Percentiles rank a stretch among this genome's conserved stretches.
phyloP scores from a whole-genome alignment of 2,113 vertebrate species.

The Dicerorhinus sumatrensis region DNA sequence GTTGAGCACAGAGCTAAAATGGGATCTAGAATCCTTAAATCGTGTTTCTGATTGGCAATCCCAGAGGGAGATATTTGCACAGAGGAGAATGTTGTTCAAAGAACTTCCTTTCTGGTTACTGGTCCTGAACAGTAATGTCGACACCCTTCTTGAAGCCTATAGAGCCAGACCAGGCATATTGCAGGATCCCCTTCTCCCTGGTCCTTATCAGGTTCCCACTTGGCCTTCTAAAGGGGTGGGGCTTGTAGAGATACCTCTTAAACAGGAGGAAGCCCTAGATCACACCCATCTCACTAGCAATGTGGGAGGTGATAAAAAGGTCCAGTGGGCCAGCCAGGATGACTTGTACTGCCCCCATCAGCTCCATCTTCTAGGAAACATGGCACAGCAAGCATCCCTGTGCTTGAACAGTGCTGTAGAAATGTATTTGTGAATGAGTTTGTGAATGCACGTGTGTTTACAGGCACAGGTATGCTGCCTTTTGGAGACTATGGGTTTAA shows the following conservation, averaged over 20 bases:
- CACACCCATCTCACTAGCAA: not conserved
- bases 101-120: not conserved
- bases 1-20: not conserved
- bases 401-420: not conserved
- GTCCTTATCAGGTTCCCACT: not conserved
- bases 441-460: accelerated
- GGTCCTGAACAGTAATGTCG: too few species aligned
- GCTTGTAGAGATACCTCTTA: not conserved
- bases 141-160: too few species aligned
- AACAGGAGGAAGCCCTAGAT: not conserved
- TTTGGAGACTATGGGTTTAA: not conserved
- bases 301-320: accelerated
- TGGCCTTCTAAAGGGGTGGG: not conserved
- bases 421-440: not conserved
- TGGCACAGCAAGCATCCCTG: not conserved
- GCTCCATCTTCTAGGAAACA: not conserved
- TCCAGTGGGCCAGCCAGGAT: accelerated
- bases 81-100: not conserved
- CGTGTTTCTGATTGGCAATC: not conserved
- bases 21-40: not conserved
- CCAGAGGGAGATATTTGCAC: not conserved
- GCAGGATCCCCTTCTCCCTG: not conserved
- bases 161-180: not conserved
- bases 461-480: accelerated
- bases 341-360: not conserved